Conservation (phyloP, 2,797 vertebrate genomes). For the Limnodromus scolopaceus region DNA sequence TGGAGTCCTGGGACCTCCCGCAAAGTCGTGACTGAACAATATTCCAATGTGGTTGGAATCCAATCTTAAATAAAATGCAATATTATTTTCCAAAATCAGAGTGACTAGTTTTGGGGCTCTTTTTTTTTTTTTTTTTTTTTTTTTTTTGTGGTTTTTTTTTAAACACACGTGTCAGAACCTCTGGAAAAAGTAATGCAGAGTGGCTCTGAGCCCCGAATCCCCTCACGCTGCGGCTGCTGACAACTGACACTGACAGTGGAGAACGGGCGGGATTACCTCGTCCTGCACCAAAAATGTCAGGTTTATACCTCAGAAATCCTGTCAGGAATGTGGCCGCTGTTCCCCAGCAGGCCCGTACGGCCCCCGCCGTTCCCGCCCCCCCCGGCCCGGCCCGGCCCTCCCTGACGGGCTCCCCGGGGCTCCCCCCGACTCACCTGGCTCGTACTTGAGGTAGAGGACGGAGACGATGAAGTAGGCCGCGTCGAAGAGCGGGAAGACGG, state of each 20-base stretch:
- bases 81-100: background rate
- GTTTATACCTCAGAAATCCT: background rate
- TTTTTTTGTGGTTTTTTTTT: fast-evolving
- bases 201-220: background rate
- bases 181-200: fast-evolving
- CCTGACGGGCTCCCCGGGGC: background rate
- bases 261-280: fast-evolving
- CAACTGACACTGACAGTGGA: fast-evolving
- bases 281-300: fast-evolving
- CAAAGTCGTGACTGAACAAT: background rate
- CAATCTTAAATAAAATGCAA: background rate
- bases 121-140: background rate
- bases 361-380: background rate
- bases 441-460: slow-evolving; percentile 96
- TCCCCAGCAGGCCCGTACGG: too few species aligned
- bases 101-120: fast-evolving
- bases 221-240: fast-evolving
- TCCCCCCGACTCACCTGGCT: slow-evolving; percentile 84
- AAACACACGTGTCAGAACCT: fast-evolving
- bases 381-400: background rate
- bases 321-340: fast-evolving
- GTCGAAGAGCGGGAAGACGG: slow-evolving; percentile 95
- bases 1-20: background rate
- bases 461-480: slow-evolving; percentile 96
- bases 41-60: background rate